Base-by-base conservation (phyloP, 2,113 vertebrate species). In the Serinus canaria region DNA sequence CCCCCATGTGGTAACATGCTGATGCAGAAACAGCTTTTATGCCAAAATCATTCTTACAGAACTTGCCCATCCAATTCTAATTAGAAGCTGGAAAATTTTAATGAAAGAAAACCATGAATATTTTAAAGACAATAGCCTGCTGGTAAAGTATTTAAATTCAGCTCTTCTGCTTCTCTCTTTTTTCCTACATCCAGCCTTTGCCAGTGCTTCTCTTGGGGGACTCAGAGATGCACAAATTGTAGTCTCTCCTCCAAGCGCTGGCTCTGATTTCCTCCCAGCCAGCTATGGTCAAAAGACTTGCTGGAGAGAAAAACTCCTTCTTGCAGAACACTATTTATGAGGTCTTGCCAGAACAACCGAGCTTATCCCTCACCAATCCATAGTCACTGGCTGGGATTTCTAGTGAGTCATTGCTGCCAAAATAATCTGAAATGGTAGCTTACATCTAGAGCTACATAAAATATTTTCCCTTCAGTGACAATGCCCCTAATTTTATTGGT, bases 61-160 rank as follows among this genome's bases (percentile, higher is more conserved):
- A 88, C 73, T 87, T 78, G 44, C 64, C 43, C 73, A 78, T 83
- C 68, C 76, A 83, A 63, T 86, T 93, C 83, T 92, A 94, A 86
- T 95, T 93, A 93, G 72, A 88, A 92, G 39, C 5, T 90, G 59
- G 85, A 88, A 86, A 90, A 92, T 35, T 86, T 77, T 94, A 92
- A 88, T 88, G 80, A 93, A 90, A 90, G 27, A 92, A 88, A 94
- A 2, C 56, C 60, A 90, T 92, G 58, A 96, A 90, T 92, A 94
- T 93, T 94, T 96, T 72, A 95, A 94, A 96, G 70, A 94, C 75
- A 83, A 86, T 86, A 91, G 72, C n/a, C 79, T 86, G 50, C 52
- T 93, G 85, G 37, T 92, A 64, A 88, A 93, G 44, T 41, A 75
- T 77, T 95, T 80, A 35, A 55, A 19, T 86, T 89, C 59, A 66